Evolutionary conservation across 2,113 vertebrate genomes (phyloP).

Genomic region (Numenius arquata): DNA sequence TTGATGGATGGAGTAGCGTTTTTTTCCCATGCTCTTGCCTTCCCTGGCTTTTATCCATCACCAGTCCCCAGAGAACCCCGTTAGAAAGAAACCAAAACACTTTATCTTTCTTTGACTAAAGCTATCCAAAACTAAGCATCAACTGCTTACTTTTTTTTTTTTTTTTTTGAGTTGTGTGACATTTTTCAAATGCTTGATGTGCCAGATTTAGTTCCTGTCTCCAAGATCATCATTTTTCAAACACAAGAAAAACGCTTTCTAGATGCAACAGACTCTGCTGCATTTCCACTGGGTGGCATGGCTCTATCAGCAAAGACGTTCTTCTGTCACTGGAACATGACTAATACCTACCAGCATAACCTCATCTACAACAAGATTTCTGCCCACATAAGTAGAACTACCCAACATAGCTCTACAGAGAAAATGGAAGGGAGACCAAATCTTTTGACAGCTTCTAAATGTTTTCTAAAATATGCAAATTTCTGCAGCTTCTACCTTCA

Average conservation of each 20-base stretch:
- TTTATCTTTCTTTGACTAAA: background rate
- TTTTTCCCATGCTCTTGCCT: background rate
- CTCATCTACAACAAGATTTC: constrained; percentile 49
- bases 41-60: background rate
- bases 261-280: background rate
- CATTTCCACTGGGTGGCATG: constrained; percentile 55
- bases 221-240: constrained; percentile 16
- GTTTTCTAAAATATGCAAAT: constrained; percentile 42
- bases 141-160: background rate
- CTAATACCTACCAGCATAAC: constrained; percentile 57
- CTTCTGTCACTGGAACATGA: constrained; percentile 50
- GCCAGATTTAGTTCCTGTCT: constrained; percentile 57
- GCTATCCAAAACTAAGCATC: background rate
- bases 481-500: constrained; percentile 29
- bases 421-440: constrained; percentile 44
- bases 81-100: background rate
- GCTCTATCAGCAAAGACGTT: constrained; percentile 16
- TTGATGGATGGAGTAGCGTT: background rate
- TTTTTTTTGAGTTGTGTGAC: background rate
- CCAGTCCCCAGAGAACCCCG: background rate
- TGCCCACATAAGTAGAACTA: constrained; percentile 52
- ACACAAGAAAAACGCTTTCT: background rate
- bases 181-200: background rate
- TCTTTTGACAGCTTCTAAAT: constrained; percentile 14
- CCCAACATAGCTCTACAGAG: constrained; percentile 31